phyloP scores from a whole-genome alignment of 1,140 invertebrate species.

The Musca domestica region DNA sequence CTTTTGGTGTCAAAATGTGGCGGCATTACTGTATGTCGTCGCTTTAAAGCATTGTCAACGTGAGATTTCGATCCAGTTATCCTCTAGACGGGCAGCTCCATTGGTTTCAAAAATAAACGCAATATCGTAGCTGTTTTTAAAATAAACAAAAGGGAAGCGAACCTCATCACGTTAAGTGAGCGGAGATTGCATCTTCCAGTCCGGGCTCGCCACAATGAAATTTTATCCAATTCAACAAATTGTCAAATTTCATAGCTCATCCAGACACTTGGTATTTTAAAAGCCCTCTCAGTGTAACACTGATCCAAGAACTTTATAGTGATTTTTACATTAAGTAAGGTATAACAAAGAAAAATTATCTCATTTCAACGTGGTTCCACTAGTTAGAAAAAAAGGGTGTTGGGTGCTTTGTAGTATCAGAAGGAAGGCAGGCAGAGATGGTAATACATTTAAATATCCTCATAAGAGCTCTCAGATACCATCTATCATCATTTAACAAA shows the following conservation, averaged over 20 bases:
- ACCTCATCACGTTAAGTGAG: slow-evolving; percentile 58
- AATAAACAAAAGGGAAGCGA: slow-evolving; percentile 45
- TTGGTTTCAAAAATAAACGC: slow-evolving; percentile 26
- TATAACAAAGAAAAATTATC: slow-evolving; percentile 9
- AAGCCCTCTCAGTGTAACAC: slow-evolving; percentile 60
- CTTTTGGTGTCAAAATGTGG: background rate
- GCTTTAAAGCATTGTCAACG: too few relatives aligned
- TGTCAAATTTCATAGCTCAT: slow-evolving; percentile 35
- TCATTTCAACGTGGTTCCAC: background rate
- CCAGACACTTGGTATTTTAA: slow-evolving; percentile 54
- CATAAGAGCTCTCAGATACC: slow-evolving; percentile 46
- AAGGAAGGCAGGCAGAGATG: slow-evolving; percentile 54
- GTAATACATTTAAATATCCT: slow-evolving; percentile 39
- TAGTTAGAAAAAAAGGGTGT: background rate
- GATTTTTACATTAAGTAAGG: slow-evolving; percentile 38
- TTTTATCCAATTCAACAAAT: slow-evolving; percentile 6
- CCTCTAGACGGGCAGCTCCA: slow-evolving; percentile 23
- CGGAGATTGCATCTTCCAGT: slow-evolving; percentile 59
- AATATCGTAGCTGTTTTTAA: slow-evolving; percentile 29
- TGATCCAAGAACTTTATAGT: slow-evolving; percentile 64
- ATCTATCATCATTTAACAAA: slow-evolving; percentile 50
- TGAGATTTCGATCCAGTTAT: background rate
- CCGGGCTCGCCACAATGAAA: slow-evolving; percentile 39
- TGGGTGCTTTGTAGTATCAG: slow-evolving; percentile 37
- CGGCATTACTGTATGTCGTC: background rate